phyloP scores from a whole-genome alignment of 1,140 invertebrate species.

The Lepidurus apus region DNA sequence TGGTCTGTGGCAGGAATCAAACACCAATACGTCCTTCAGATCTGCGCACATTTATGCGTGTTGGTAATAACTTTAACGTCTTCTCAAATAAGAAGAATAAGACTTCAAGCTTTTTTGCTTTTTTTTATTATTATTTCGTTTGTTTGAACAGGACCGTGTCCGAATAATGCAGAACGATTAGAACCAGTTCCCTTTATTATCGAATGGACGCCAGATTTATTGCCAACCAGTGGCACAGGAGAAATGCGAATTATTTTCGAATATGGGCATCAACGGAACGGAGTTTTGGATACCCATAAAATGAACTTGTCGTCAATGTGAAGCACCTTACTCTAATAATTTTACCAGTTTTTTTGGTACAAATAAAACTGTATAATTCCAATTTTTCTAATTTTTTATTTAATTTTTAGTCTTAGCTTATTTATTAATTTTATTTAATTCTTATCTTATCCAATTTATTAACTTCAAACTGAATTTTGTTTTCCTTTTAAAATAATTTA shows the following conservation, averaged over 20 bases:
- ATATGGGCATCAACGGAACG: conserved; percentile 53
- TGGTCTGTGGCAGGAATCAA: conserved; percentile 36
- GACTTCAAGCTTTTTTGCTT: background rate
- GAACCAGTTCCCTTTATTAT: conserved; percentile 65
- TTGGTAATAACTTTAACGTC: conserved; percentile 49
- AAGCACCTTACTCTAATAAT: background rate
- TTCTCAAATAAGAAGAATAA: background rate
- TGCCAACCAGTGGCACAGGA: conserved; percentile 62
- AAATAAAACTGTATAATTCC: background rate
- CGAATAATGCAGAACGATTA: conserved; percentile 48
- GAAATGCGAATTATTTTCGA: conserved; percentile 62
- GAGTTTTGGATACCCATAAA: background rate
- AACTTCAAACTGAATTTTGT: too few relatives aligned
- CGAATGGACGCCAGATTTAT: conserved; percentile 69
- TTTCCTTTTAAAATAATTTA: too few relatives aligned
- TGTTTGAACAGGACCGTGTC: background rate
- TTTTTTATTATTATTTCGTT: background rate
- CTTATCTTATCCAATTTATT: too few relatives aligned
- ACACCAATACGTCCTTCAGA: conserved; percentile 59
- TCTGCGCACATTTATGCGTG: conserved; percentile 64
- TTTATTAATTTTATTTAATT: too few relatives aligned
- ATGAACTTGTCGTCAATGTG: background rate
- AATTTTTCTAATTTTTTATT: too few relatives aligned
- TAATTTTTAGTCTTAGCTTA: too few relatives aligned
- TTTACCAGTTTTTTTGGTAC: background rate